phyloP scores from a whole-genome alignment of 2,888 invertebrate genomes.

The Drosophila dives region DNA sequence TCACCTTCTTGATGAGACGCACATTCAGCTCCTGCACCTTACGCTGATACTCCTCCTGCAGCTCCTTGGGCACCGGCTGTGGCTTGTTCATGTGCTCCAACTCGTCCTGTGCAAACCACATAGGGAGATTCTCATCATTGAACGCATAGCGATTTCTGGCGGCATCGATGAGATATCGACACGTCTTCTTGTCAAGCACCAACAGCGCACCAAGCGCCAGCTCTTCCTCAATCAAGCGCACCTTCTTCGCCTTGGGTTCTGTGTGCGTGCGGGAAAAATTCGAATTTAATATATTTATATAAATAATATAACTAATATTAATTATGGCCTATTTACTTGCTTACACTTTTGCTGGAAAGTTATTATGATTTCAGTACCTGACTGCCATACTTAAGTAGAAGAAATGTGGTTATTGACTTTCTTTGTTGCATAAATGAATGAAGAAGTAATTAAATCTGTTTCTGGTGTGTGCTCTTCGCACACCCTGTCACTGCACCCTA shows the following conservation, averaged over 20 bases:
- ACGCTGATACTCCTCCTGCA: no score
- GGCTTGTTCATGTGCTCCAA: slow-evolving; percentile 94
- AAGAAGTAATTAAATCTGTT: neutral
- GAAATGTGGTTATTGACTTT: neutral
- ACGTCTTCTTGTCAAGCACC: slow-evolving; percentile 94
- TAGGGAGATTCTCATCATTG: slow-evolving; percentile 95
- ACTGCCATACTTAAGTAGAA: neutral
- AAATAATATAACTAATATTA: neutral
- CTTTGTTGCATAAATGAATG: neutral
- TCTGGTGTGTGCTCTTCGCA: neutral
- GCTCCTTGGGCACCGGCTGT: slow-evolving; percentile 86
- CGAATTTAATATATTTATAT: neutral
- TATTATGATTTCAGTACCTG: neutral
- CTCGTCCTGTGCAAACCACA: slow-evolving; percentile 98
- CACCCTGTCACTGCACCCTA: neutral
- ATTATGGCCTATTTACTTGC: no score
- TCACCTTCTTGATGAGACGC: slow-evolving; percentile 92
- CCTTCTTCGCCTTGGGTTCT: slow-evolving; percentile 85
- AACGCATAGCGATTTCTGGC: slow-evolving; percentile 97
- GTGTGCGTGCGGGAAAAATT: neutral
- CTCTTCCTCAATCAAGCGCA: slow-evolving; percentile 93
- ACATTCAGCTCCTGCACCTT: slow-evolving; percentile 77
- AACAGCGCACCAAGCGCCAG: slow-evolving; percentile 96
- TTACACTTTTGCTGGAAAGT: neutral
- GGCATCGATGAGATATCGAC: slow-evolving; percentile 94